Base-by-base conservation (phyloP, 2,113 vertebrate genomes). In the Salvelinus fontinalis region DNA sequence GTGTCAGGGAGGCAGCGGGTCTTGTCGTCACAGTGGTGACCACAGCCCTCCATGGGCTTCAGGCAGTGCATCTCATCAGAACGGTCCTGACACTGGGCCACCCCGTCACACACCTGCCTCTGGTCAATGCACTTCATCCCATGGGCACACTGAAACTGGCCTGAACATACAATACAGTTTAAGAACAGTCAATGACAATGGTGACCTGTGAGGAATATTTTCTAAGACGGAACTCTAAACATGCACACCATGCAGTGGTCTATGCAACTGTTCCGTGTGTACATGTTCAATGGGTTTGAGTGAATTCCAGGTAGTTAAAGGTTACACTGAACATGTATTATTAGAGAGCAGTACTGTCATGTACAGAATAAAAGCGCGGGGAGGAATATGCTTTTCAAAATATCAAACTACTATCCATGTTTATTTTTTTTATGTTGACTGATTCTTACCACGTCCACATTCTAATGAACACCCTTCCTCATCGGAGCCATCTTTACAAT, bases 401-500 rank as follows among this genome's bases (percentile, higher is more conserved):
- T 54, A 16, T 11, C 16, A 54, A 18, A 5, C 51, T 54, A 12
- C 24, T 0, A 11, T 22, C 2, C 62, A 12, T 12, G 12, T 48
- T 22, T 13, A 13, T 16, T 14, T 20, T 20, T 20, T 70, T 12
- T 51, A 12, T 1, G 11, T 9, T 5, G 5, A 7, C 12, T 16
- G 22, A n/a, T 8, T 27, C 16, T 85, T 83, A 92, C 91, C 88
- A 1, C 2, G 67, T 77, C 64, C 77, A 87, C 91, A 92, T 57
- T 39, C 24, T 1, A 51, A 79, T 31, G 1, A 59, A 26, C 91
- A 84, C 0, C 91, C 95, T 0, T 87, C 6, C 82, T 98, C 97
- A 27, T 98, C 96, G 0, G 96, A 98, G 26, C 93, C 93, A 0
- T 98, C 96, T 0, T 74, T 76, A 74, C 97, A 98, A 74, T 98